Evolutionary conservation across 2,113 vertebrate genomes (phyloP).

Genomic region (Chaenocephalus aceratus): DNA sequence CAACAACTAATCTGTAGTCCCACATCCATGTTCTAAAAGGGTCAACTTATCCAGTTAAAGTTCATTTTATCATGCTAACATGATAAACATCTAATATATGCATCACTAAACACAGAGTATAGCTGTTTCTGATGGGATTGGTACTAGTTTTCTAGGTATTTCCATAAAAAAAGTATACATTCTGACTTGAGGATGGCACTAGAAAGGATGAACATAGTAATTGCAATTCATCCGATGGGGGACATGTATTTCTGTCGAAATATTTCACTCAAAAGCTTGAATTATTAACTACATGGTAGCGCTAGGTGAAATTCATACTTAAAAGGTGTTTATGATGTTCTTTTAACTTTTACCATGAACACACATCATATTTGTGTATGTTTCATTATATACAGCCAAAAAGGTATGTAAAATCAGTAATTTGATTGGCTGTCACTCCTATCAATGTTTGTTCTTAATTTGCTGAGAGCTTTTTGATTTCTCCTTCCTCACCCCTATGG

Average conservation of each 20-base stretch:
- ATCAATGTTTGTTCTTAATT: too few relatives aligned
- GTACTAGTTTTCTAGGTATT: neutral
- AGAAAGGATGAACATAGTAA: neutral
- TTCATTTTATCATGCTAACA: neutral
- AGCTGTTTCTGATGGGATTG: neutral
- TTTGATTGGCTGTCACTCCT: too few relatives aligned
- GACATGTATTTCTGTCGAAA: neutral
- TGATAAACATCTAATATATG: too few relatives aligned
- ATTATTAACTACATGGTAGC: neutral
- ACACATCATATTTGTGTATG: neutral
- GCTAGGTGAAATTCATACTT: too few relatives aligned
- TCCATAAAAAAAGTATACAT: neutral
- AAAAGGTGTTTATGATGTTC: too few relatives aligned
- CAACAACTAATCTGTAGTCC: neutral
- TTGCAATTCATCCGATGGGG: neutral
- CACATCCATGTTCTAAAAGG: neutral
- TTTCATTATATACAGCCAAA: too few relatives aligned
- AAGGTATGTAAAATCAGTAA: too few relatives aligned
- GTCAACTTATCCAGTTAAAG: neutral
- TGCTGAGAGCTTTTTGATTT: too few relatives aligned
- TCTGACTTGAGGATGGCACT: too few relatives aligned
- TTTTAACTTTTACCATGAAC: too few relatives aligned
- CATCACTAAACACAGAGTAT: neutral
- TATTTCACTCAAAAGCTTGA: neutral
- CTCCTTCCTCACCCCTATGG: too few relatives aligned